phyloP scores from a whole-genome alignment of 2,888 invertebrate genomes.

The Ophioninae sp. region DNA sequence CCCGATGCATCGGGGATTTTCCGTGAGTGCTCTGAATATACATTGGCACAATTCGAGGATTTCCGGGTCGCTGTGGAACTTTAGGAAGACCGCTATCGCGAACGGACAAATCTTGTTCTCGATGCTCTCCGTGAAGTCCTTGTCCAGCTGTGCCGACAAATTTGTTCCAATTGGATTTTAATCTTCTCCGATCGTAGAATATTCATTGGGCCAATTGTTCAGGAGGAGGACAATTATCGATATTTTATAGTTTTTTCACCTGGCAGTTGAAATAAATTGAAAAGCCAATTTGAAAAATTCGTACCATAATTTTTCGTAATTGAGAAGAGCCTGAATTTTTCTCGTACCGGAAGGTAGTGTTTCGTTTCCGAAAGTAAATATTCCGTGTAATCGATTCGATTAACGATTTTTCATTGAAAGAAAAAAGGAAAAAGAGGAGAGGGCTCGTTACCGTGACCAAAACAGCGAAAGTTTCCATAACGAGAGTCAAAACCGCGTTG shows the following conservation, averaged over 20 bases:
- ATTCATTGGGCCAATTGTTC: not conserved
- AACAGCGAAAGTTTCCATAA: constrained; percentile 76
- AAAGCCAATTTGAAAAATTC: not conserved
- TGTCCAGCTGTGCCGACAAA: constrained; percentile 82
- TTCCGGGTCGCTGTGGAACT: constrained; percentile 85
- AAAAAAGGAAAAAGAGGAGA: not conserved
- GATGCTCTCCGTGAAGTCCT: constrained; percentile 84
- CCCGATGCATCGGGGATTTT: constrained; percentile 83
- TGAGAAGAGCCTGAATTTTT: too few species aligned
- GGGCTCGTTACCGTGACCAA: constrained; percentile 72
- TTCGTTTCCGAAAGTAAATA: too few species aligned
- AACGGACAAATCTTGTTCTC: constrained; percentile 86
- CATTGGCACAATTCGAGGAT: constrained; percentile 85
- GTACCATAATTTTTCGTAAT: too few species aligned
- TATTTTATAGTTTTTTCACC: not conserved
- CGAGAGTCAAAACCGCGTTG: constrained; percentile 74
- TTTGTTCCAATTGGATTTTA: not conserved
- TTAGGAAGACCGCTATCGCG: constrained; percentile 86
- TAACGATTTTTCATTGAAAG: too few species aligned
- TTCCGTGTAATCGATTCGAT: too few species aligned
- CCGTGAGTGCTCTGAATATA: constrained; percentile 84
- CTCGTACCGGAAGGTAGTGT: too few species aligned
- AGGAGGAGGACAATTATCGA: not conserved
- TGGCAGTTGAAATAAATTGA: constrained; percentile 21
- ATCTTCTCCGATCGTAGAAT: not conserved